phyloP scores from a whole-genome alignment of 1,140 invertebrate species.

The Drosophila nigromelanica region DNA sequence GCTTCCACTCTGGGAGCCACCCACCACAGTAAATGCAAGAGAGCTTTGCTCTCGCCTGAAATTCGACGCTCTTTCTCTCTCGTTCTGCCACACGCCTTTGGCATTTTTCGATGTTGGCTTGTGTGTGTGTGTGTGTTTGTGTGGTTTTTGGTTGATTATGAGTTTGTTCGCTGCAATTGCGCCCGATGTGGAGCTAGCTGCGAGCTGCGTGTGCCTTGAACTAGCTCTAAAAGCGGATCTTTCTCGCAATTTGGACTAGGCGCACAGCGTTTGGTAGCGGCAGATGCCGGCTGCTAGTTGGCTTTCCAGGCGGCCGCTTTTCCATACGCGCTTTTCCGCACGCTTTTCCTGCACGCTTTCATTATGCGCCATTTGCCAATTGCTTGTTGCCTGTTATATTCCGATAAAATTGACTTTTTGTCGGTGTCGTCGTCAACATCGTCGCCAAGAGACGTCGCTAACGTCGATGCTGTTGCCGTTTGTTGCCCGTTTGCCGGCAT shows the following conservation, averaged over 20 bases:
- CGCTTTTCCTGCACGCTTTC: slow-evolving; percentile 28
- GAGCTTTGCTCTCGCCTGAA: slow-evolving; percentile 31
- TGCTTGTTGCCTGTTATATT: slow-evolving; percentile 78
- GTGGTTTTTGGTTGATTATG: neutral
- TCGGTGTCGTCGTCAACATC: slow-evolving; percentile 49
- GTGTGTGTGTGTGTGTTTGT: neutral
- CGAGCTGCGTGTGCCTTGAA: slow-evolving; percentile 33
- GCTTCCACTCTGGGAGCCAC: neutral
- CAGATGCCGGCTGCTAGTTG: neutral
- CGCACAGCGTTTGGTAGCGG: slow-evolving; percentile 48
- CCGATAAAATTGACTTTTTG: slow-evolving; percentile 82
- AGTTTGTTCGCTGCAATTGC: slow-evolving; percentile 20
- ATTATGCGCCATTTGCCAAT: slow-evolving; percentile 10
- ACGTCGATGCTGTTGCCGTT: slow-evolving; percentile 10
- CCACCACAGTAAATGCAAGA: slow-evolving; percentile 20
- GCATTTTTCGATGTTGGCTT: slow-evolving; percentile 13
- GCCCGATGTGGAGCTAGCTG: slow-evolving; percentile 16
- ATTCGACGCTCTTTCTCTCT: slow-evolving; percentile 21
- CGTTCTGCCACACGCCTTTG: slow-evolving; percentile 48
- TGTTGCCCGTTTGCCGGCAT: slow-evolving; percentile 28
- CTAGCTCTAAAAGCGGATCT: slow-evolving; percentile 83
- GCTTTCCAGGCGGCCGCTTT: slow-evolving; percentile 58
- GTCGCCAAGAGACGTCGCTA: neutral
- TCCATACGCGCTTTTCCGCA: slow-evolving; percentile 18
- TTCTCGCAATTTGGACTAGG: slow-evolving; percentile 81